Evolutionary conservation across 2,888 invertebrate genomes (phyloP).

Genomic region (Slavum lentiscoides): DNA sequence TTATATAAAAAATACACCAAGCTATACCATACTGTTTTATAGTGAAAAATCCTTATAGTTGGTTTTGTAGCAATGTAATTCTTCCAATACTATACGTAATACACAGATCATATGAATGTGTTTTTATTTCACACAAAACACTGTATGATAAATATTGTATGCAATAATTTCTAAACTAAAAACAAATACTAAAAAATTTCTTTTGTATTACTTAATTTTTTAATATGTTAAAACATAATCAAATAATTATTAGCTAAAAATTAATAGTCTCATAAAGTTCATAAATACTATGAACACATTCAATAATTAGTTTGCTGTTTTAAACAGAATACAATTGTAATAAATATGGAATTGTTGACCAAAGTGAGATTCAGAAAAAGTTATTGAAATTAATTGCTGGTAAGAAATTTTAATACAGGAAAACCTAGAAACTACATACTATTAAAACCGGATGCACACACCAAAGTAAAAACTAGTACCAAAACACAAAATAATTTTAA

Average conservation of each 20-base stretch:
- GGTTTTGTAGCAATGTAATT: not conserved
- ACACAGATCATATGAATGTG: not conserved
- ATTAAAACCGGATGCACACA: slow-evolving; percentile 8
- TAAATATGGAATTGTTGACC: not conserved
- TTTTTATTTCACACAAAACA: slow-evolving; percentile 16
- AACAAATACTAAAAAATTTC: not conserved
- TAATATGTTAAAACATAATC: not conserved
- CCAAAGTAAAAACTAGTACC: not conserved
- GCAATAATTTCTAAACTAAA: slow-evolving; percentile 16
- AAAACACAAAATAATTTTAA: slow-evolving; percentile 1
- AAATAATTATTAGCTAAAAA: not conserved
- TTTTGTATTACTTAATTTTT: not conserved
- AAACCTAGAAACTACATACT: not conserved
- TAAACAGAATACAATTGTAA: no score
- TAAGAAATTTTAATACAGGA: not conserved
- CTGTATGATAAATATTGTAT: not conserved
- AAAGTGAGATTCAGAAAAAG: not conserved
- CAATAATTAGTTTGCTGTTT: not conserved
- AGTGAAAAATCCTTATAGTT: not conserved
- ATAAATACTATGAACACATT: not conserved
- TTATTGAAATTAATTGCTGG: not conserved
- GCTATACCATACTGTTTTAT: not conserved
- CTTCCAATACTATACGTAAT: not conserved
- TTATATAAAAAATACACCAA: not conserved
- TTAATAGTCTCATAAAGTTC: not conserved